Percentiles rank a stretch among this genome's conserved stretches.
Conservation (phyloP, 2,113 vertebrate genomes). For the Periophthalmus modestus region DNA sequence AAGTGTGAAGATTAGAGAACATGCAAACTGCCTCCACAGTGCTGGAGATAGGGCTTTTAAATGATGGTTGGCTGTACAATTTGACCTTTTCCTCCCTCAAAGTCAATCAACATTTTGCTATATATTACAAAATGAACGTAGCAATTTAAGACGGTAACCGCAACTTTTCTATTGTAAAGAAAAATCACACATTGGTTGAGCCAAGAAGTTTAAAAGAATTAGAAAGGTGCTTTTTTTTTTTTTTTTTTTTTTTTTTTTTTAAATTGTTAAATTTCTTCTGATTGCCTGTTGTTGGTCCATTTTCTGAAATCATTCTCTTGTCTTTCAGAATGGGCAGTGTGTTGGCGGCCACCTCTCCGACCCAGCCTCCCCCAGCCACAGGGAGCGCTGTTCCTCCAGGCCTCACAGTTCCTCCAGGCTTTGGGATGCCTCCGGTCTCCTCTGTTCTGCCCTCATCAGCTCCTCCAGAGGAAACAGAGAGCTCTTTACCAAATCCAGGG, state of each 20-base stretch:
- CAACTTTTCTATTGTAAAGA: too few species aligned
- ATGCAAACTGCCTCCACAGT: too few species aligned
- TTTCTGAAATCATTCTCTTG: background rate
- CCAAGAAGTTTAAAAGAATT: background rate
- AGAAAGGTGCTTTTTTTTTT: too few species aligned
- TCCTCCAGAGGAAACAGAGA: constrained; percentile 52
- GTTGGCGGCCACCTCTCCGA: constrained; percentile 80
- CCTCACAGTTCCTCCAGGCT: constrained; percentile 76
- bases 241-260: too few species aligned
- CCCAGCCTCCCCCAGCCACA: constrained; percentile 57
- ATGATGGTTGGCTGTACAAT: too few species aligned
- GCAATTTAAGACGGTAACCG: too few species aligned
- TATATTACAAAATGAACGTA: too few species aligned
- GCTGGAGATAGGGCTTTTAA: too few species aligned
- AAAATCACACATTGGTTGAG: background rate
- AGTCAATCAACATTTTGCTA: too few species aligned
- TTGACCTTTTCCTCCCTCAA: too few species aligned
- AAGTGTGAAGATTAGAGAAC: too few species aligned
- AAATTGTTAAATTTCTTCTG: too few species aligned
- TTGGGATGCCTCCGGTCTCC: constrained; percentile 75
- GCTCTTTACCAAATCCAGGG: constrained; percentile 80
- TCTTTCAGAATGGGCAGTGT: constrained; percentile 80
- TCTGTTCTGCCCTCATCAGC: constrained; percentile 51
- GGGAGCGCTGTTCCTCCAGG: constrained; percentile 43
- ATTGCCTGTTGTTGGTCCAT: background rate